These are phyloP conservation scores for Cirrhinus mrigala DNA, from an alignment of 2,797 vertebrate genomes.

Conservation along the genomic window DNA sequence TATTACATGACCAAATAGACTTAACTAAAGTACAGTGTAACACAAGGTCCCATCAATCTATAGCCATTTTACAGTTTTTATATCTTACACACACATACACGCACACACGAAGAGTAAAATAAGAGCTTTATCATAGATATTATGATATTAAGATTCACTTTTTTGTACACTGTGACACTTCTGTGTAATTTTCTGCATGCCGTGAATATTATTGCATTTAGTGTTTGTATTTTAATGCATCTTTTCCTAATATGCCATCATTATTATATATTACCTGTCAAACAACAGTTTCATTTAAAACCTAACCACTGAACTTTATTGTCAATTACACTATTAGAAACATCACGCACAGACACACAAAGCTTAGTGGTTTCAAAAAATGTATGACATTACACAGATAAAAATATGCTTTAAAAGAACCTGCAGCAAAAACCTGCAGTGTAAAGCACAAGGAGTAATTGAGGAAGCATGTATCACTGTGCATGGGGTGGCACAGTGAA, in stretches of 20 bases:
- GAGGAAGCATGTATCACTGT: conserved; percentile 55
- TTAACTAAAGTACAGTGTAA: too few relatives aligned
- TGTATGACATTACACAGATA: neutral
- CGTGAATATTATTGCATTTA: too few relatives aligned
- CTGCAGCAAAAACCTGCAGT: neutral
- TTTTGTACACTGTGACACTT: too few relatives aligned
- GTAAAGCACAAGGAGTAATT: conserved; percentile 51
- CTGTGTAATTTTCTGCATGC: too few relatives aligned
- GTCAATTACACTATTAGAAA: neutral
- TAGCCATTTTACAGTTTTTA: neutral
- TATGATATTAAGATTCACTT: too few relatives aligned
- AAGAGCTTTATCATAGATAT: too few relatives aligned
- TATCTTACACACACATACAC: too few relatives aligned
- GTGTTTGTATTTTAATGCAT: neutral
- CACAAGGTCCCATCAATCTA: neutral
- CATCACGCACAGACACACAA: neutral
- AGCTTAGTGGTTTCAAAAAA: neutral
- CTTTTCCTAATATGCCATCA: neutral
- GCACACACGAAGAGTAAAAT: too few relatives aligned
- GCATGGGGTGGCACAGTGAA: conserved; percentile 56
- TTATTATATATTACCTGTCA: neutral
- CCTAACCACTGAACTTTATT: neutral
- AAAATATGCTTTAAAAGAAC: neutral
- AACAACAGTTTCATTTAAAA: neutral
- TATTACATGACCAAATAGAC: neutral